Percentiles rank a stretch among this genome's conserved stretches.
Conservation (phyloP, 2,113 vertebrate genomes). For the Lutjanus erythropterus region DNA sequence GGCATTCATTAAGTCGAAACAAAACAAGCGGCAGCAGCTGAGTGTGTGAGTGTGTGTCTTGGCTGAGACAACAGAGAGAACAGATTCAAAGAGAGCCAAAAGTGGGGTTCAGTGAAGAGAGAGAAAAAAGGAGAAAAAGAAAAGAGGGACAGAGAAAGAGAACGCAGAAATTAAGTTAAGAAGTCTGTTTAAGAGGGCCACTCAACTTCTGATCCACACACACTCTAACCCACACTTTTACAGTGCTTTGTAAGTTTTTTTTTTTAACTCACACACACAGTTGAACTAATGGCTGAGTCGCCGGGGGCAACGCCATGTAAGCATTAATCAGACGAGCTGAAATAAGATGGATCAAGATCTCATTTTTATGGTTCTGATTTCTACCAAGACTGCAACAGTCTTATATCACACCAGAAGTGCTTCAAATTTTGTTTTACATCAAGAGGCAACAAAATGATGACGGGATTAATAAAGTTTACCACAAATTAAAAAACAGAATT, state of each 20-base stretch:
- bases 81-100: conserved; percentile 74
- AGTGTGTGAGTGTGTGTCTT: conserved; percentile 76
- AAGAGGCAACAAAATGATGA: not conserved
- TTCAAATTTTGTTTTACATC: not conserved
- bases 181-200: conserved; percentile 58
- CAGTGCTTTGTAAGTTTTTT: conserved; percentile 18
- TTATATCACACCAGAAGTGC: conserved; percentile 6
- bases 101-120: conserved; percentile 60
- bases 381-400: not conserved
- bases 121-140: not conserved
- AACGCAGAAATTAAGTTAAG: conserved; percentile 51
- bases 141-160: not conserved
- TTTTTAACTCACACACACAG: not conserved
- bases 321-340: conserved; percentile 24
- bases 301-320: not conserved
- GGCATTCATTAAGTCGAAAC: conserved; percentile 80
- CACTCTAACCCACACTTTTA: conserved; percentile 10
- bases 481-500: not conserved
- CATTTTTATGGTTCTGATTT: not conserved
- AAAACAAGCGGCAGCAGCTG: conserved; percentile 81
- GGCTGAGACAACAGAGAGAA: conserved; percentile 75
- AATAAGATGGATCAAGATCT: not conserved
- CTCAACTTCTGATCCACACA: conserved; percentile 65
- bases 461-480: conserved; percentile 15
- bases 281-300: not conserved